A percentile compares a stretch with the other conserved stretches of the same genome.
Evolutionary conservation across 2,797 vertebrate genomes (phyloP).

Genomic region (Bradypodion ventrale): DNA sequence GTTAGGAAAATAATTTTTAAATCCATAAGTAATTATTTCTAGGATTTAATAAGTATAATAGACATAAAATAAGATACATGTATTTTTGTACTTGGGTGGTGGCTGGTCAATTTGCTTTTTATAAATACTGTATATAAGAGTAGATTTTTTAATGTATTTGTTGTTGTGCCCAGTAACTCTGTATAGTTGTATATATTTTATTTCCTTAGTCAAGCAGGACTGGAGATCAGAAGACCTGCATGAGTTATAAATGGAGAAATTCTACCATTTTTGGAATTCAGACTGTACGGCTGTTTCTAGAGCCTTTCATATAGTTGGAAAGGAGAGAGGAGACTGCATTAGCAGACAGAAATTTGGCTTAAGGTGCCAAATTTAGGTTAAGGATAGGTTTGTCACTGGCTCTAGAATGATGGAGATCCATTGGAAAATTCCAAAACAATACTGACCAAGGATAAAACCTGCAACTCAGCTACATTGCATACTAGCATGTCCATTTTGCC

Average conservation of each 20-base stretch:
- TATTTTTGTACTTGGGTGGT: constrained; percentile 69
- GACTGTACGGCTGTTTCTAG: background rate
- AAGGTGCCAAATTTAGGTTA: too few relatives aligned
- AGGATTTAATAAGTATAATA: constrained; percentile 5
- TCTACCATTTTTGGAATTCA: background rate
- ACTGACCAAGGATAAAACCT: background rate
- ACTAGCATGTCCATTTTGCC: background rate
- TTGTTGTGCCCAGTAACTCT: constrained; percentile 51
- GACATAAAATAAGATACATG: constrained; percentile 46
- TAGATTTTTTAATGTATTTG: constrained; percentile 59
- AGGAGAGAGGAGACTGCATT: background rate
- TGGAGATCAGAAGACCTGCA: constrained; percentile 1
- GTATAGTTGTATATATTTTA: constrained; percentile 48
- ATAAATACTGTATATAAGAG: constrained; percentile 74
- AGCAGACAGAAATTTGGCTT: background rate
- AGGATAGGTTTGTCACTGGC: background rate
- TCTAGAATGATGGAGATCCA: background rate
- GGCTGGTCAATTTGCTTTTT: constrained; percentile 68
- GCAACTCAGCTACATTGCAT: background rate
- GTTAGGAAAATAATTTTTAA: constrained; percentile 13
- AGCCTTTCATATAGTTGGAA: background rate
- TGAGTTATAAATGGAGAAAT: background rate
- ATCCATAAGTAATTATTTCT: constrained; percentile 27
- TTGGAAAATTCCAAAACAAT: background rate
- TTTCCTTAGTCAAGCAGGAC: background rate